Evolutionary conservation across 2,888 invertebrate genomes (phyloP).

Genomic region (Parnassius mnemosyne): DNA sequence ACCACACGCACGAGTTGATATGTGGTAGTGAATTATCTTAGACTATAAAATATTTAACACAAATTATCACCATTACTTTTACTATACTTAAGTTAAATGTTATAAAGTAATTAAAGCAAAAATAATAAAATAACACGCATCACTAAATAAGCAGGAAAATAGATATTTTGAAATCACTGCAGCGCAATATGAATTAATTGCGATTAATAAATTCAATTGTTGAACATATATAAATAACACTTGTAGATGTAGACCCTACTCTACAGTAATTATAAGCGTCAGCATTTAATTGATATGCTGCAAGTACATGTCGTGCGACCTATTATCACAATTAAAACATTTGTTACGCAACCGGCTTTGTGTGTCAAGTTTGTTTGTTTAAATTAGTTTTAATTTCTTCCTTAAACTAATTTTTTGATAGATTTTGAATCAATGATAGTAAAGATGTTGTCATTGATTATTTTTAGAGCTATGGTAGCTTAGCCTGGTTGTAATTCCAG

Average conservation of each 20-base stretch:
- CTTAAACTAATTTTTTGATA: too few relatives aligned
- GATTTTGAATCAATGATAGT: neutral
- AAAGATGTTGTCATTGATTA: too few relatives aligned
- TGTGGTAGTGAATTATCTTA: too few relatives aligned
- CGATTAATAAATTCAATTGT: conserved; percentile 29
- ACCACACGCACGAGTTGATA: too few relatives aligned
- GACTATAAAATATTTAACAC: too few relatives aligned
- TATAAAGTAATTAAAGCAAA: neutral
- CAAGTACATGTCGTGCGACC: conserved; percentile 1
- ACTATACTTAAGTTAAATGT: too few relatives aligned
- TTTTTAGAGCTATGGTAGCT: too few relatives aligned
- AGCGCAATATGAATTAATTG: conserved; percentile 33
- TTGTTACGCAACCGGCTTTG: conserved; percentile 11
- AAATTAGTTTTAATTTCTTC: conserved; percentile 2
- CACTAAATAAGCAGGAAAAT: conserved; percentile 19
- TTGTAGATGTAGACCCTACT: neutral
- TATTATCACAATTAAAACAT: conserved; percentile 12
- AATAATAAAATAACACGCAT: conserved; percentile 25
- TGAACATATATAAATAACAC: conserved; percentile 12
- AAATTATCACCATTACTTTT: too few relatives aligned
- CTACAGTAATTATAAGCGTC: neutral
- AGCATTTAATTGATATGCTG: conserved; percentile 14
- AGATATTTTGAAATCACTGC: conserved; percentile 25
- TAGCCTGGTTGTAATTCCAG: too few relatives aligned
- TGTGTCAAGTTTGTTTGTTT: conserved; percentile 8